Base-by-base conservation (phyloP, 2,797 vertebrate species). In the Enteromius trimaculatus region DNA sequence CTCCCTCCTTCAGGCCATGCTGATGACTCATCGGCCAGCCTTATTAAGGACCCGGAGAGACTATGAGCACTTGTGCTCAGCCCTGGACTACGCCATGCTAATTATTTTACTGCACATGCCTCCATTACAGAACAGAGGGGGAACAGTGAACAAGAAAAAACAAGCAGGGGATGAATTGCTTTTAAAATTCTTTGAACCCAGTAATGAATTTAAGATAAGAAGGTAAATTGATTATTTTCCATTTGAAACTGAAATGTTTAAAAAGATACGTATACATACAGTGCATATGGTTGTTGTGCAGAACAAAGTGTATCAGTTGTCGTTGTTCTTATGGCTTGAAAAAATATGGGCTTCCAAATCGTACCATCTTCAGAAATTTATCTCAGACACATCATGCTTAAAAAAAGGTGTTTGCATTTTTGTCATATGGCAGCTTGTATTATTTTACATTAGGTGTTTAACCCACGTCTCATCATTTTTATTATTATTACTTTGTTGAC, bases 11-110 rank as follows among this genome's bases (percentile, higher is more conserved):
- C 90, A 86, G 87, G 90, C 89, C 90, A 89, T 86, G 88, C 88
- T 91, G 93, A 95, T 95, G 94, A 95, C 92, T 95, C 94, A 94
- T 94, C 92, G 91, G 89, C 90, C 90, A 85, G 92, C 88, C 93
- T 94, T 94, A 92, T 94, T 93, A 94, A 90, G 84, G 81, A 87
- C 80, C 88, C 88, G 82, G 88, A 93, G 91, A 86, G 82, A 86
- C 78, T 89, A 90, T 88, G 89, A 87, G 91, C 91, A 88, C 77
- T 88, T 92, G 90, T 90, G 87, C 87, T 87, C 90, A 82, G 85
- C 88, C 86, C 49, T 83, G 80, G 87, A 92, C 93, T 90, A 88
- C 87, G 90, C 88, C 88, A 91, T 83, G 81, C 84, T 88, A 87
- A 90, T 93, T 92, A 91, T 89, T 92, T 93, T 91, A 93, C 89